Evolutionary conservation across 2,888 invertebrate genomes (phyloP).

Genomic region (Drosophila demipolita): DNA sequence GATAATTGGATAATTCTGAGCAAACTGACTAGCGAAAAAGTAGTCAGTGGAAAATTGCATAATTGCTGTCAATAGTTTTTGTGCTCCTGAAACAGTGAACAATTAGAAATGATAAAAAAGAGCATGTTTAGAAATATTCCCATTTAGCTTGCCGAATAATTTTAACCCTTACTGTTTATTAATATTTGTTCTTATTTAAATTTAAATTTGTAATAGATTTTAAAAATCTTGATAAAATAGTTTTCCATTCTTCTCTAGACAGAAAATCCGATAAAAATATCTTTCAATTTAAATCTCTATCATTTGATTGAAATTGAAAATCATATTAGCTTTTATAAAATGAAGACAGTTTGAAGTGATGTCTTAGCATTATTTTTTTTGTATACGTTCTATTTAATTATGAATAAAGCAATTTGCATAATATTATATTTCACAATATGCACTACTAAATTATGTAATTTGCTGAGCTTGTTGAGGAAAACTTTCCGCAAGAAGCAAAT

Average conservation of each 20-base stretch:
- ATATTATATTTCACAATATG: neutral
- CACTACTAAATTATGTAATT: neutral
- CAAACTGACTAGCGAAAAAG: slow-evolving; percentile 33
- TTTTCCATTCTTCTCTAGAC: neutral
- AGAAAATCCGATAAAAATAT: neutral
- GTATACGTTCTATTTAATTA: neutral
- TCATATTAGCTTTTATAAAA: neutral
- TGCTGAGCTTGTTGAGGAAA: neutral
- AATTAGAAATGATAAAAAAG: slow-evolving; percentile 22
- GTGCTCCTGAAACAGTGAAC: slow-evolving; percentile 53
- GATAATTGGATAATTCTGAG: slow-evolving; percentile 76
- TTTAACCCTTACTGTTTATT: neutral
- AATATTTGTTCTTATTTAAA: neutral
- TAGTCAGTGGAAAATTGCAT: neutral
- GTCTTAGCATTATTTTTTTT: neutral
- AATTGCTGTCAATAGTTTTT: neutral
- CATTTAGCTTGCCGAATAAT: too few relatives aligned
- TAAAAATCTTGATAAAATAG: neutral
- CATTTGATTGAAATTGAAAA: neutral
- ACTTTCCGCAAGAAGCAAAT: neutral
- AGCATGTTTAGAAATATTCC: neutral
- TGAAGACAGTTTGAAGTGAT: neutral
- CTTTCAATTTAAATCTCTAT: neutral
- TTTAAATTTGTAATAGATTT: neutral
- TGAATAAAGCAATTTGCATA: neutral